Percentiles rank a stretch among this genome's conserved stretches.
These are phyloP conservation scores for Stigmatopora argus DNA, from an alignment of 2,113 vertebrate species.

Conservation along the genomic window DNA sequence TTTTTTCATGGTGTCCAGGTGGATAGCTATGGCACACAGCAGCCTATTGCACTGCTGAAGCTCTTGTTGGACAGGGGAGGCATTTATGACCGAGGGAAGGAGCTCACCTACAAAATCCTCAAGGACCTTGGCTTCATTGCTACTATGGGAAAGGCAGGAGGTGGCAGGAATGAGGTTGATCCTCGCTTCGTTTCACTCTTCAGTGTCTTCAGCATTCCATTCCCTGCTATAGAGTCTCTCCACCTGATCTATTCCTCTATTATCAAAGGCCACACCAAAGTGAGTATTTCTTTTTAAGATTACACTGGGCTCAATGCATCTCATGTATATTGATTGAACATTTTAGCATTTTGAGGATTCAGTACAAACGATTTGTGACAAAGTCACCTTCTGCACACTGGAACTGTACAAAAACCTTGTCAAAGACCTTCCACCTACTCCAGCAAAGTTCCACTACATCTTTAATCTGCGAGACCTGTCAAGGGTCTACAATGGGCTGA, in stretches of 20 bases:
- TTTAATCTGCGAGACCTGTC: constrained; percentile 95
- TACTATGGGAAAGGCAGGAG: constrained; percentile 93
- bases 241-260: constrained; percentile 86
- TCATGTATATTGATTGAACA: background rate
- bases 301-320: background rate
- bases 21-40: constrained; percentile 91
- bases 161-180: constrained; percentile 92
- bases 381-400: constrained; percentile 81
- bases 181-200: constrained; percentile 87
- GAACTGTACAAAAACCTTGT: constrained; percentile 81
- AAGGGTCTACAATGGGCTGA: constrained; percentile 82
- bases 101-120: constrained; percentile 85
- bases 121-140: constrained; percentile 88
- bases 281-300: constrained; percentile 51
- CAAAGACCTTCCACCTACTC: constrained; percentile 84
- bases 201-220: constrained; percentile 85
- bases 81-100: constrained; percentile 86
- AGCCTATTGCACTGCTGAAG: constrained; percentile 90
- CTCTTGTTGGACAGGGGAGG: constrained; percentile 85
- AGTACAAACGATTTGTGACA: constrained; percentile 72
- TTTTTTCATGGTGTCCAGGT: constrained; percentile 66
- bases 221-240: constrained; percentile 82
- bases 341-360: constrained; percentile 77
- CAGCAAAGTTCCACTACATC: constrained; percentile 96
- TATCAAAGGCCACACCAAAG: constrained; percentile 83